These are phyloP conservation scores for Fabriciana adippe DNA, from an alignment of 2,888 invertebrate genomes.

Conservation along the genomic window DNA sequence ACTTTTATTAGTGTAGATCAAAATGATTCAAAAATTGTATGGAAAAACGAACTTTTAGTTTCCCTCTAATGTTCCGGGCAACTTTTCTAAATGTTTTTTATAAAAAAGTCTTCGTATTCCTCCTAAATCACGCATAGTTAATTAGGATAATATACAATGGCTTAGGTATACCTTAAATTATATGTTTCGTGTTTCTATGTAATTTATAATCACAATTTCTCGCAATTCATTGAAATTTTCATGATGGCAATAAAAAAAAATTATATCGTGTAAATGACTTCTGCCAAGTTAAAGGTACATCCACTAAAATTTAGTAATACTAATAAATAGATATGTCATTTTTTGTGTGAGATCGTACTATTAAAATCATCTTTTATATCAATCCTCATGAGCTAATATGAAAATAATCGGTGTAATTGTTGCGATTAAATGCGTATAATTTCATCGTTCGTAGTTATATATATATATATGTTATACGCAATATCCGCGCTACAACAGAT, in stretches of 20 bases:
- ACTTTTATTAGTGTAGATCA: no score
- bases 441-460: constrained; percentile 5
- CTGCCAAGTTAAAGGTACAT: not conserved
- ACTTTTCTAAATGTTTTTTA: no score
- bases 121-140: no score
- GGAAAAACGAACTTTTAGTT: no score
- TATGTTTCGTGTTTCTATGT: no score
- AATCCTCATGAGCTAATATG: constrained; percentile 10
- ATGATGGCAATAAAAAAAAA: not conserved
- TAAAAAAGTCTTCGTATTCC: no score
- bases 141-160: no score
- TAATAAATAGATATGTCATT: not conserved
- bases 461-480: constrained; percentile 4
- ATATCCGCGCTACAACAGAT: constrained; percentile 5
- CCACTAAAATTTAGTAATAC: not conserved
- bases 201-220: not conserved
- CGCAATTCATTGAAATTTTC: not conserved
- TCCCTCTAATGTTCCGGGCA: no score
- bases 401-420: constrained; percentile 14
- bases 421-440: constrained; percentile 18
- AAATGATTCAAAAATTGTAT: no score
- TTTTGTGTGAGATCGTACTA: not conserved
- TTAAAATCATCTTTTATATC: constrained; percentile 17
- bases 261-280: not conserved
- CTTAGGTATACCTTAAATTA: no score